A percentile compares a stretch with the other conserved stretches of the same genome.
phyloP scores from a whole-genome alignment of 1,140 invertebrate species.

The Drosophila auraria region DNA sequence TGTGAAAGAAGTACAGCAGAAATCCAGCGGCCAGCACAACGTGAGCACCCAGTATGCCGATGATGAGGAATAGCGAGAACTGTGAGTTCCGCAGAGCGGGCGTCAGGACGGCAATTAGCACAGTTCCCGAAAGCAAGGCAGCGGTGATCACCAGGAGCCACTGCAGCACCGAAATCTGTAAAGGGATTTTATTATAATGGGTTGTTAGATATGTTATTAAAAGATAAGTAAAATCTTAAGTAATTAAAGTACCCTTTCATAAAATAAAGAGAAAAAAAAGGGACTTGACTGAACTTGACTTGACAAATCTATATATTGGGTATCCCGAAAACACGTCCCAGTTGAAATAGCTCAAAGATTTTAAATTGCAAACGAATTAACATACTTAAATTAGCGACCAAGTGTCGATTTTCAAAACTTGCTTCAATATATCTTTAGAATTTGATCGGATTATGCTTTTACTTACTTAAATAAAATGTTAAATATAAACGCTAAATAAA shows the following conservation, averaged over 20 bases:
- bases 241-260: background rate
- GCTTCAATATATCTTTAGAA: too few species aligned
- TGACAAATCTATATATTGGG: too few species aligned
- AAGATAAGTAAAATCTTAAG: background rate
- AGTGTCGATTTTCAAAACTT: too few species aligned
- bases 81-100: constrained; percentile 90
- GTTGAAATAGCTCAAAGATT: too few species aligned
- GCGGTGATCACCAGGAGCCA: constrained; percentile 94
- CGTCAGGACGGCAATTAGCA: constrained; percentile 92
- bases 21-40: constrained; percentile 93
- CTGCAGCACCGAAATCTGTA: constrained; percentile 91
- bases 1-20: constrained; percentile 91
- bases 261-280: background rate
- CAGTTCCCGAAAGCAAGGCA: constrained; percentile 92
- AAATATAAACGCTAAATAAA: too few species aligned
- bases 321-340: too few species aligned
- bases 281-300: too few species aligned
- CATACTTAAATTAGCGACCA: too few species aligned
- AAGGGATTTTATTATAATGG: background rate
- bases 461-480: too few species aligned
- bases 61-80: constrained; percentile 89
- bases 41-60: constrained; percentile 91
- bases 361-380: too few species aligned
- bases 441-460: too few species aligned
- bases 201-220: background rate